phyloP scores from a whole-genome alignment of 2,113 vertebrate genomes.

The Melanerpes formicivorus region DNA sequence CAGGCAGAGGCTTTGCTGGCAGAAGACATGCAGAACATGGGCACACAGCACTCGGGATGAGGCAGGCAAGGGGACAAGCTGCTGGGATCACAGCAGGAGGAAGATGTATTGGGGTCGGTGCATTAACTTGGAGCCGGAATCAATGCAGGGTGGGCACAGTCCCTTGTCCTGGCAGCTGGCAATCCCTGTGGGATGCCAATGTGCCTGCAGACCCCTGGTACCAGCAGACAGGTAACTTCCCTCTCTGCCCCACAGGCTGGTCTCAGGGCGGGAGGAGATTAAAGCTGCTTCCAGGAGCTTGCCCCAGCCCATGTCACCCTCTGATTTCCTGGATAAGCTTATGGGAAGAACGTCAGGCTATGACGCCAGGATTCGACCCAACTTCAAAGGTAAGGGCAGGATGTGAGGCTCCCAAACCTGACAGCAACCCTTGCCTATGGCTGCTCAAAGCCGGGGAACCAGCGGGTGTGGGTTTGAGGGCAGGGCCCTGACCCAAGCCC shows the following conservation, averaged over 20 bases:
- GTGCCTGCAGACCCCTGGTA: neutral
- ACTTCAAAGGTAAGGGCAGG: conserved; percentile 90
- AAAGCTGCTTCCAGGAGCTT: conserved; percentile 76
- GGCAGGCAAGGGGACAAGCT: neutral
- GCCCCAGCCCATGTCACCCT: conserved; percentile 86
- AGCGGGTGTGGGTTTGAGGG: neutral
- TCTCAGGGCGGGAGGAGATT: conserved; percentile 89
- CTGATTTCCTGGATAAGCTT: conserved; percentile 96
- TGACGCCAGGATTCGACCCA: conserved; percentile 92
- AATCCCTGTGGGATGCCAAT: rapidly evolving
- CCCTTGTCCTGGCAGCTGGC: neutral
- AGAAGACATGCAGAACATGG: neutral
- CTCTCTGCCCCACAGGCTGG: conserved; percentile 72
- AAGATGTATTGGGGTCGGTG: rapidly evolving
- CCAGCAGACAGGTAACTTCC: neutral
- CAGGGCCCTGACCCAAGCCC: neutral
- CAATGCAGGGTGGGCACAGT: rapidly evolving
- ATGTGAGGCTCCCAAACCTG: neutral
- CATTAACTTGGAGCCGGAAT: rapidly evolving
- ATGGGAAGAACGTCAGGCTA: conserved; percentile 94
- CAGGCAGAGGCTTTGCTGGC: neutral
- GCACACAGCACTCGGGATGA: neutral
- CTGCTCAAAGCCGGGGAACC: neutral
- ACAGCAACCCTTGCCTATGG: rapidly evolving
- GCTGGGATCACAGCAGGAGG: neutral